Percentiles rank a stretch among this genome's conserved stretches.
phyloP scores from a whole-genome alignment of 2,113 vertebrate genomes.

The Halcyon malimbica region DNA sequence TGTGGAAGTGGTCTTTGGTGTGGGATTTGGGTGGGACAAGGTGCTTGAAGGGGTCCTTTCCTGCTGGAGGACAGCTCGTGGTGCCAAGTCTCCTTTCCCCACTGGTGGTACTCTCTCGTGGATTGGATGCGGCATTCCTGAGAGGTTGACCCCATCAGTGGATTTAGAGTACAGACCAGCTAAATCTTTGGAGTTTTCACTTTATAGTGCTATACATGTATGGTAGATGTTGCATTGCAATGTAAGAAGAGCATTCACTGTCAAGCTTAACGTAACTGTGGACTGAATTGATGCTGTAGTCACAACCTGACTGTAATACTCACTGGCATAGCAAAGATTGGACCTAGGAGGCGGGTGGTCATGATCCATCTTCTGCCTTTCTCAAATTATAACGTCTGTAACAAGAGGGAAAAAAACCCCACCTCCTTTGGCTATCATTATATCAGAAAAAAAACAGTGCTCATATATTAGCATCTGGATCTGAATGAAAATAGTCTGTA shows the following conservation, averaged over 20 bases:
- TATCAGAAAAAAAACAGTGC: not conserved
- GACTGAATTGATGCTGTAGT: not conserved
- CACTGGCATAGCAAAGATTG: slow-evolving; percentile 23
- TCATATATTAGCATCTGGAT: not conserved
- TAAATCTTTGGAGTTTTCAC: not conserved
- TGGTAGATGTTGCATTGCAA: not conserved
- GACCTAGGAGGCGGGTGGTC: slow-evolving; percentile 47
- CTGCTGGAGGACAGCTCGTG: not conserved
- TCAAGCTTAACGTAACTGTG: not conserved
- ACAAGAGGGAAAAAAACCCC: not conserved
- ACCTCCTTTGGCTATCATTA: not conserved
- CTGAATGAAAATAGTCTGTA: not conserved
- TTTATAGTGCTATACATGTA: not conserved
- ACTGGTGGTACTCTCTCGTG: not conserved
- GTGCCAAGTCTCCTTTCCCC: not conserved
- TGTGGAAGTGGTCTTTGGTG: not conserved
- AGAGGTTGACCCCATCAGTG: not conserved
- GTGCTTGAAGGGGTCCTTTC: not conserved
- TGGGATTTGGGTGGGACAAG: not conserved
- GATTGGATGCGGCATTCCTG: not conserved
- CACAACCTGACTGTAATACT: not conserved
- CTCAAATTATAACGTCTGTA: not conserved
- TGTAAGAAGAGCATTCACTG: not conserved
- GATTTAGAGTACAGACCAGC: fast-evolving
- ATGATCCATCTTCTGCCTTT: slow-evolving; percentile 53